These are phyloP conservation scores for Adineta ricciae DNA, from an alignment of 2,888 invertebrate species.

Conservation along the genomic window DNA sequence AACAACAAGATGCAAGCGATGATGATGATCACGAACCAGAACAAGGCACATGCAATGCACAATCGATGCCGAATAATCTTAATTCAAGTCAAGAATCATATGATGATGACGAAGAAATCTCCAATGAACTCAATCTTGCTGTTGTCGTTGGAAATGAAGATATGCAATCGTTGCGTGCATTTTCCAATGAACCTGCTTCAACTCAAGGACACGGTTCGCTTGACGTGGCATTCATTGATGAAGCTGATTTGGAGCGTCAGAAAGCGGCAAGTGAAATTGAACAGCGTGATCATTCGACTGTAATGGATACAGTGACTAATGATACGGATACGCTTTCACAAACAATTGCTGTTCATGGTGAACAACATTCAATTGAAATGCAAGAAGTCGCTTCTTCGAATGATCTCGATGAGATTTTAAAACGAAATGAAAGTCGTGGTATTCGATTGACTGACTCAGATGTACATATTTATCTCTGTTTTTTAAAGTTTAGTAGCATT, in stretches of 20 bases:
- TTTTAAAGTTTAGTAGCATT: no score
- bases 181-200: not conserved
- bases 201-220: not conserved
- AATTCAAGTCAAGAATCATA: not conserved
- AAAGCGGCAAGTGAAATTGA: not conserved
- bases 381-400: not conserved
- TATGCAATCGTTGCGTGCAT: conserved; percentile 8
- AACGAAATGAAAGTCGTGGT: conserved; percentile 10
- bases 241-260: not conserved
- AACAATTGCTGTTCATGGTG: not conserved
- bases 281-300: not conserved
- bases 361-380: conserved; percentile 15
- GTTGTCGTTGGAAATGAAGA: not conserved
- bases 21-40: not conserved
- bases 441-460: conserved; percentile 7
- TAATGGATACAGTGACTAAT: not conserved
- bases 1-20: not conserved
- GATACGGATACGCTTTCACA: not conserved
- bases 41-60: not conserved
- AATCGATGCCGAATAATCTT: not conserved
- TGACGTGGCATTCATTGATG: conserved; percentile 17
- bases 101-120: not conserved
- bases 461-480: not conserved
- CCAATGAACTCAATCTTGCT: not conserved
- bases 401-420: conserved; percentile 20